Conservation (phyloP, 53 echinoderm and acorn worm genomes). For the Antedon mediterranea region DNA sequence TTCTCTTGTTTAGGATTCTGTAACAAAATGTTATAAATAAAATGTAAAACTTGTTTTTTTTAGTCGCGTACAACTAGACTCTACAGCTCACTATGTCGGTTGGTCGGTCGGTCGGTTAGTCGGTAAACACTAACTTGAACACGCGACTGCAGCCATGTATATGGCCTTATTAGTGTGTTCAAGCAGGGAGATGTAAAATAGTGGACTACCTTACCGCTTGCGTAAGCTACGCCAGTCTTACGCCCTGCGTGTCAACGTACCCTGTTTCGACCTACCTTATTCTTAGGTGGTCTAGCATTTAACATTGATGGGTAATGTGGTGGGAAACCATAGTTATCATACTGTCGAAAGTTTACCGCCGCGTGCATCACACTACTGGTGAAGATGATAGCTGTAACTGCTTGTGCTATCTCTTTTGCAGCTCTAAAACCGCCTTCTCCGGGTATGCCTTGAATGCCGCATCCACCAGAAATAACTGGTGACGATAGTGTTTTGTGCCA, state of each 20-base stretch:
- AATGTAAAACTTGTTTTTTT: not conserved
- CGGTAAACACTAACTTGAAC: no score
- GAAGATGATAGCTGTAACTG: constrained; percentile 53
- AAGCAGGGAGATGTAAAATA: no score
- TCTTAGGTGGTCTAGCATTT: constrained; percentile 27
- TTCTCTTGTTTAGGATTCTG: constrained; percentile 32
- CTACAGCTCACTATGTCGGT: no score
- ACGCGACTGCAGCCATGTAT: no score
- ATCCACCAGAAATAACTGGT: not conserved
- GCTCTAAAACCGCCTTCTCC: constrained; percentile 22
- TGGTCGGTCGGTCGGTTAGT: no score
- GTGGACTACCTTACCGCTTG: no score
- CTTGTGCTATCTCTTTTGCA: constrained; percentile 11
- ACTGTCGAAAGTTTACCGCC: constrained; percentile 68
- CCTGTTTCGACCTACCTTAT: constrained; percentile 52
- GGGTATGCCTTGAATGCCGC: constrained; percentile 22
- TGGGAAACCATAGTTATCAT: constrained; percentile 82
- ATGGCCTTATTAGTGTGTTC: no score
- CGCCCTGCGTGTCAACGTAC: no score
- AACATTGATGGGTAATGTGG: constrained; percentile 62
- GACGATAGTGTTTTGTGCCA: constrained; percentile 17
- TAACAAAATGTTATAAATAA: no score
- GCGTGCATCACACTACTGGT: constrained; percentile 71
- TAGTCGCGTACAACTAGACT: not conserved
- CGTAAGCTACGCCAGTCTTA: no score